phyloP scores from a whole-genome alignment of 2,888 invertebrate species.

The Phragmatobia fuliginosa region DNA sequence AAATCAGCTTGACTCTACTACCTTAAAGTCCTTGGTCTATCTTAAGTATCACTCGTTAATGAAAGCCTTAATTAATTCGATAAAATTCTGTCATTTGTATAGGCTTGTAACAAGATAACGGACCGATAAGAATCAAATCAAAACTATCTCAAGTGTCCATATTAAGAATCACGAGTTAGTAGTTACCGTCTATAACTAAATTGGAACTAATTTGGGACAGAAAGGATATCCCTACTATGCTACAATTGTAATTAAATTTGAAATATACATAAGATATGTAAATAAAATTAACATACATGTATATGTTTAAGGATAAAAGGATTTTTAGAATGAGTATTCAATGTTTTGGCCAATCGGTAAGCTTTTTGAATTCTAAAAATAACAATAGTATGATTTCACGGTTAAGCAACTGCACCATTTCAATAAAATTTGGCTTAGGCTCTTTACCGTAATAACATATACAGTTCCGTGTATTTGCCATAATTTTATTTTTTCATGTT shows the following conservation, averaged over 20 bases:
- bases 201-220: slow-evolving; percentile 33
- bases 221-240: slow-evolving; percentile 34
- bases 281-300: not conserved
- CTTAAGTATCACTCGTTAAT: too few relatives aligned
- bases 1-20: too few relatives aligned
- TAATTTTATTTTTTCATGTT: not conserved
- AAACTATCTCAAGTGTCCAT: slow-evolving; percentile 31
- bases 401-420: too few relatives aligned
- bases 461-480: too few relatives aligned
- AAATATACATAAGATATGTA: slow-evolving; percentile 4
- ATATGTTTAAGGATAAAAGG: not conserved
- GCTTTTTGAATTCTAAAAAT: too few relatives aligned
- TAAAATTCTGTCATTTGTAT: not conserved
- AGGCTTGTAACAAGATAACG: slow-evolving; percentile 6
- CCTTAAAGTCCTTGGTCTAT: too few relatives aligned
- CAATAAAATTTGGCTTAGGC: too few relatives aligned
- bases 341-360: not conserved
- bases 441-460: too few relatives aligned
- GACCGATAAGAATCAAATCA: slow-evolving; percentile 23
- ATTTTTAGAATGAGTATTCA: not conserved
- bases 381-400: too few relatives aligned
- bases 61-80: not conserved
- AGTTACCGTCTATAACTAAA: slow-evolving; percentile 37
- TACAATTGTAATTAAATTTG: slow-evolving; percentile 22
- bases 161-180: slow-evolving; percentile 53